Percentiles rank a stretch among this genome's conserved stretches.
phyloP scores from a whole-genome alignment of 2,888 invertebrate species.

The Cryptosula pallasiana region DNA sequence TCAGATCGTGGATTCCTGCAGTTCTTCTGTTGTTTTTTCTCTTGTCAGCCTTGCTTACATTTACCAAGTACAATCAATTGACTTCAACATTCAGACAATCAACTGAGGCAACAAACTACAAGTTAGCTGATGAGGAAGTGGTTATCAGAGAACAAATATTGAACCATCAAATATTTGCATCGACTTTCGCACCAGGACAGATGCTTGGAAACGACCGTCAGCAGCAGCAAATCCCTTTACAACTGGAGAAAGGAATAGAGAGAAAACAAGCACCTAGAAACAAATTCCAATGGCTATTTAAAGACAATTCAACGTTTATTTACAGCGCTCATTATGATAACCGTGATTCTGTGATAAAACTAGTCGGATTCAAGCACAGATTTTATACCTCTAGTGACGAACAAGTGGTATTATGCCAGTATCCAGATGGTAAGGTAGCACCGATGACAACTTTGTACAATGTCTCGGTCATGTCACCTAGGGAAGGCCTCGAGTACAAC shows the following conservation, averaged over 20 bases:
- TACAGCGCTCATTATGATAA: conserved; percentile 19
- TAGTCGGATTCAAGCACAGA: conserved; percentile 18
- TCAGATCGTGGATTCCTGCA: too few relatives aligned
- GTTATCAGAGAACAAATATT: not conserved
- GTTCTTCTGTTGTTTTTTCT: too few relatives aligned
- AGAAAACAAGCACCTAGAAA: not conserved
- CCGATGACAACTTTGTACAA: conserved; percentile 10
- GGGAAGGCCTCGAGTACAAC: not conserved
- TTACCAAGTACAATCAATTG: too few relatives aligned
- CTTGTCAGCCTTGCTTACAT: too few relatives aligned
- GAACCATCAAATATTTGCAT: not conserved
- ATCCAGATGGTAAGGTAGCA: not conserved
- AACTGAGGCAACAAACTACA: too few relatives aligned
- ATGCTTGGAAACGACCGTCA: not conserved
- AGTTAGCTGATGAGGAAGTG: not conserved
- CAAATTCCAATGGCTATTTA: not conserved
- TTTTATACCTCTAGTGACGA: not conserved
- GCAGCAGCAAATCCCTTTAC: not conserved
- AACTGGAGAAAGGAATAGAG: not conserved
- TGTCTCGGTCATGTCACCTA: conserved; percentile 6
- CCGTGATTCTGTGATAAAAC: not conserved
- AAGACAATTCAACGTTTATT: not conserved
- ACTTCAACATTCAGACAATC: too few relatives aligned
- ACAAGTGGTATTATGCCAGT: not conserved
- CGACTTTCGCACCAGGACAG: not conserved